phyloP scores from a whole-genome alignment of 1,140 invertebrate species.

The Drosophila ercepeae region DNA sequence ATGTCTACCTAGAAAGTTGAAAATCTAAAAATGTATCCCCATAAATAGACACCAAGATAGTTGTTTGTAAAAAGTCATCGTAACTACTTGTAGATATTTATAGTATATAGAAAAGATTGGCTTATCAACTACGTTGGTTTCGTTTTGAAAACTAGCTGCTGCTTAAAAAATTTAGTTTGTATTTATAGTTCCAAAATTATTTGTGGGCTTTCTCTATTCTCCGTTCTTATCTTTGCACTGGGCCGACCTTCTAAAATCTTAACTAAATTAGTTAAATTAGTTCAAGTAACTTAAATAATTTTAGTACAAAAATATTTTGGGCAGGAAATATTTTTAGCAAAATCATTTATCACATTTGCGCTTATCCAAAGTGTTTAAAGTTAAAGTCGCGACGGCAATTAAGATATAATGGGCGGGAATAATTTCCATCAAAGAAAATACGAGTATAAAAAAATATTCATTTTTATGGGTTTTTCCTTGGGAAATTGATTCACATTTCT shows the following conservation, averaged over 20 bases:
- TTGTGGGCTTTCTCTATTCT: not conserved
- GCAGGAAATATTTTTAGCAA: conserved; percentile 70
- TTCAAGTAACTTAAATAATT: conserved; percentile 48
- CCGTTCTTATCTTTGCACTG: conserved; percentile 19
- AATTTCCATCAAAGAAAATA: conserved; percentile 47
- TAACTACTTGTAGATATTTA: conserved; percentile 33
- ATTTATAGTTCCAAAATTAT: conserved; percentile 14
- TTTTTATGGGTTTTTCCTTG: conserved; percentile 44
- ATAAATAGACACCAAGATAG: conserved; percentile 81
- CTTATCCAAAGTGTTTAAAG: conserved; percentile 59
- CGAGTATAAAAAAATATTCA: conserved; percentile 28
- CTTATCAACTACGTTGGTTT: conserved; percentile 62
- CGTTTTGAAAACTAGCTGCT: conserved; percentile 70
- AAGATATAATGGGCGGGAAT: conserved; percentile 42
- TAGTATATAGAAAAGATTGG: conserved; percentile 56
- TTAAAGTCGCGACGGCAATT: conserved; percentile 52
- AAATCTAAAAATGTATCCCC: conserved; percentile 39
- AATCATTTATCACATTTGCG: conserved; percentile 80
- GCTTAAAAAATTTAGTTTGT: conserved; percentile 39
- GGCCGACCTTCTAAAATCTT: conserved; percentile 27
- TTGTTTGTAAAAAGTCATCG: conserved; percentile 57
- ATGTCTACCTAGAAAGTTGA: conserved; percentile 65
- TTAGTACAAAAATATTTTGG: conserved; percentile 48
- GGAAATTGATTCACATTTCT: conserved; percentile 66
- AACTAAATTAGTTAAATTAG: conserved; percentile 24